Conservation (phyloP, 2,888 invertebrate genomes). For the Alloplasta piceator region DNA sequence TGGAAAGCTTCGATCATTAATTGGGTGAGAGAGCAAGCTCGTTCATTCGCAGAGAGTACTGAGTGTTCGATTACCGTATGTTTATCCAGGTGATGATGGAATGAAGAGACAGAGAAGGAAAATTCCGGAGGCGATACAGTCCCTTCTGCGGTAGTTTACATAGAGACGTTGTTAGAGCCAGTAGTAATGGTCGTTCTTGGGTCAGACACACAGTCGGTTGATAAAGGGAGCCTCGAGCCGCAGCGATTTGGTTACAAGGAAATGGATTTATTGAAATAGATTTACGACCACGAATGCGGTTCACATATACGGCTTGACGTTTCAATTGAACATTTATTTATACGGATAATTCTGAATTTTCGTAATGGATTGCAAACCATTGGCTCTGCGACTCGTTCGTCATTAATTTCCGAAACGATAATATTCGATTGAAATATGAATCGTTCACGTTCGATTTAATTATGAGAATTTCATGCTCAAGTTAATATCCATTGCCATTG, state of each 20-base stretch:
- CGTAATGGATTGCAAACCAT: no score
- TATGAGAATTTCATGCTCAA: no score
- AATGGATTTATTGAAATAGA: conserved; percentile 16
- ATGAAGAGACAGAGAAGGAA: neutral
- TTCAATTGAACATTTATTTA: neutral
- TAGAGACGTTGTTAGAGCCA: conserved; percentile 33
- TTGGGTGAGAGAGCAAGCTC: conserved; percentile 54
- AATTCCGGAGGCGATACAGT: conserved; percentile 56
- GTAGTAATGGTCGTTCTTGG: conserved; percentile 45
- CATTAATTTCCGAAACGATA: no score
- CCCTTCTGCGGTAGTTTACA: conserved; percentile 32
- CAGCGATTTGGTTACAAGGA: conserved; percentile 8
- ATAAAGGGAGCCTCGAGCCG: neutral
- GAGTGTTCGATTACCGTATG: conserved; percentile 31
- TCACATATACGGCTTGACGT: neutral
- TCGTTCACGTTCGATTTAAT: no score
- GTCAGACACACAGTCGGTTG: conserved; percentile 33
- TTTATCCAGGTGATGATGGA: conserved; percentile 30
- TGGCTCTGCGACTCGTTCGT: no score
- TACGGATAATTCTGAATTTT: neutral
- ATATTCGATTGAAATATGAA: no score
- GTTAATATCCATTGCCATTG: no score
- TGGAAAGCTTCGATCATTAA: conserved; percentile 23
- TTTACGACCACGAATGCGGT: neutral
- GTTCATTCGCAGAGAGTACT: conserved; percentile 16